Evolutionary conservation across 1,140 invertebrate genomes (phyloP).

Genomic region (Ceratitis capitata): DNA sequence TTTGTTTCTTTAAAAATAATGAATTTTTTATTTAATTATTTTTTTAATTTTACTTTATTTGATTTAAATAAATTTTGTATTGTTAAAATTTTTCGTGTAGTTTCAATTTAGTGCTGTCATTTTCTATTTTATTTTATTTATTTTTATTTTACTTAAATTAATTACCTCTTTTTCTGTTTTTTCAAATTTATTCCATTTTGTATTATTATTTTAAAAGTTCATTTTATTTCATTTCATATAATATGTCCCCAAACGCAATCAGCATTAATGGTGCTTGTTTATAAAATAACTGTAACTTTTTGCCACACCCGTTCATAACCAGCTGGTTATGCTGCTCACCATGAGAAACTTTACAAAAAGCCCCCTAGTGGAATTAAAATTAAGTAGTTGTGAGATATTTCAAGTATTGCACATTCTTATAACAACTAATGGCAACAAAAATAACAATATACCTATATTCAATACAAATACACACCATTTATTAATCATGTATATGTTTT

Average conservation of each 20-base stretch:
- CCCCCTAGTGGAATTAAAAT: not conserved
- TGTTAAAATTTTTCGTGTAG: not conserved
- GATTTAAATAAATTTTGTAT: not conserved
- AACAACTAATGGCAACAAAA: not conserved
- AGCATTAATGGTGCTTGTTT: no score
- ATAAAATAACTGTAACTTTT: not conserved
- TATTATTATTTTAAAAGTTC: no score
- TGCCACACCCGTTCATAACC: not conserved
- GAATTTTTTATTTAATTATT: not conserved
- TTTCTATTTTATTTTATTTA: no score
- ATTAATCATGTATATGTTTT: not conserved
- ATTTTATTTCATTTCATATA: no score
- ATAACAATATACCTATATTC: not conserved
- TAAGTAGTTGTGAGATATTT: not conserved
- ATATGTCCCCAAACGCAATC: no score
- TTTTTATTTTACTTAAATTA: no score
- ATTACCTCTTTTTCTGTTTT: not conserved
- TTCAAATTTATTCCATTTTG: not conserved
- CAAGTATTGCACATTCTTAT: not conserved
- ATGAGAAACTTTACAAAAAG: not conserved
- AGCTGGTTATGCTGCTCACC: not conserved
- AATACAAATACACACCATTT: not conserved
- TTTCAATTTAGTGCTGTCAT: no score
- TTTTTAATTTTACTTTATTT: not conserved
- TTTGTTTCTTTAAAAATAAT: not conserved